These are phyloP conservation scores for Drosophila neonasuta DNA, from an alignment of 2,888 invertebrate species.

Conservation along the genomic window DNA sequence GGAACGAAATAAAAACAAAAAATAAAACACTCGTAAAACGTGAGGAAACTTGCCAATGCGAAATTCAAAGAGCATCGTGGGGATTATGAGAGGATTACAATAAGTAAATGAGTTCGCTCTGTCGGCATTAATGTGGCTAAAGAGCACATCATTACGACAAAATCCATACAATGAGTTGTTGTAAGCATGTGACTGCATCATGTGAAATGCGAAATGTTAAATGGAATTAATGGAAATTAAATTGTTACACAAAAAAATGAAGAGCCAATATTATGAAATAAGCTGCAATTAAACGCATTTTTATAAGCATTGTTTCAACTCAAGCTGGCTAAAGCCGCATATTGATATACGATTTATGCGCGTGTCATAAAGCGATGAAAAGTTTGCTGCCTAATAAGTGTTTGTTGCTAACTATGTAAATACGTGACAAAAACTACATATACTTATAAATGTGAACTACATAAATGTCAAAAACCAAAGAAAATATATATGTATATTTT, in stretches of 20 bases:
- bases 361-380: too few relatives aligned
- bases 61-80: constrained; percentile 34
- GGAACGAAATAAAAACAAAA: neutral
- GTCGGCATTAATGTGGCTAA: constrained; percentile 47
- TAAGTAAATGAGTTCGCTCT: constrained; percentile 44
- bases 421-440: too few relatives aligned
- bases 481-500: too few relatives aligned
- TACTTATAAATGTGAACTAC: too few relatives aligned
- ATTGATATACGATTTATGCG: neutral
- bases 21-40: constrained; percentile 28
- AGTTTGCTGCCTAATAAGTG: too few relatives aligned
- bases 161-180: constrained; percentile 30
- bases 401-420: neutral
- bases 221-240: constrained; percentile 35
- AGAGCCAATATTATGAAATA: neutral
- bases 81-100: constrained; percentile 47
- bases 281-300: constrained; percentile 4
- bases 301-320: neutral
- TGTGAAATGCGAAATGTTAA: constrained; percentile 28
- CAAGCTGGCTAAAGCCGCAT: neutral
- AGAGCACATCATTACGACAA: constrained; percentile 47
- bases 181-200: constrained; percentile 13
- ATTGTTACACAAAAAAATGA: constrained; percentile 11
- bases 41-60: constrained; percentile 38
- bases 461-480: too few relatives aligned